Base-by-base conservation (phyloP, 2,113 vertebrate genomes). In the Nothoprocta pentlandii region DNA sequence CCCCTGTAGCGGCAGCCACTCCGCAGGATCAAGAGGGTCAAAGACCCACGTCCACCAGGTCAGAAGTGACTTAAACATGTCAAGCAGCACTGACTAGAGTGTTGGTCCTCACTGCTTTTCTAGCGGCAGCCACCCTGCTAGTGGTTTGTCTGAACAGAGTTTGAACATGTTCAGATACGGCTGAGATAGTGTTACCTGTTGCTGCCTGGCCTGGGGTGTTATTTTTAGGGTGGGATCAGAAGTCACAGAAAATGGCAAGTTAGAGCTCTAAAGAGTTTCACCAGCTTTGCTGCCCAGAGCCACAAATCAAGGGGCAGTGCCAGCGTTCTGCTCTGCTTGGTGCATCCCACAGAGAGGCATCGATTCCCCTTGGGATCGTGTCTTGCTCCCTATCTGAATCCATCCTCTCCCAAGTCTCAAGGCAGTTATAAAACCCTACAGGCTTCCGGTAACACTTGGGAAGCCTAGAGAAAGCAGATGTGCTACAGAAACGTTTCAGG, bases 401-500 rank as follows among this genome's bases (percentile, higher is more conserved):
- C 77, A 73, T 75, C 88, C 64, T 87, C 80, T 69, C 36, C 59
- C 26, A 68, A 78, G 56, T 59, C 71, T 30, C 0, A 11, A 71
- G 64, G 69, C 90, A 96, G 49, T 82, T 81, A 70, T 1, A 5
- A 62, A 86, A 92, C 68, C 88, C 69, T 71, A 79, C 53, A 12
- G 85, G 86, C 63, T 95, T 90, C 46, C 80, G 69, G 44, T 13
- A 89, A 67, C 0, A 0, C 70, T 69, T 78, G 58, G 92, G 77
- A 53, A 95, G 82, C 56, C 76, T 85, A 87, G 82, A 96, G 69
- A 71, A 84, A 58, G 85, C 94, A 78, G 87, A 92, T 30, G 67
- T 73, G 75, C 94, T 78, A 76, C 80, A 42, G 47, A 78, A 92
- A 94, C 26, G 1, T 61, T 85, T 88, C 87, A 79, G 9, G 15